Evolutionary conservation across 2,113 vertebrate genomes (phyloP).

Genomic region (Madoqua kirkii): DNA sequence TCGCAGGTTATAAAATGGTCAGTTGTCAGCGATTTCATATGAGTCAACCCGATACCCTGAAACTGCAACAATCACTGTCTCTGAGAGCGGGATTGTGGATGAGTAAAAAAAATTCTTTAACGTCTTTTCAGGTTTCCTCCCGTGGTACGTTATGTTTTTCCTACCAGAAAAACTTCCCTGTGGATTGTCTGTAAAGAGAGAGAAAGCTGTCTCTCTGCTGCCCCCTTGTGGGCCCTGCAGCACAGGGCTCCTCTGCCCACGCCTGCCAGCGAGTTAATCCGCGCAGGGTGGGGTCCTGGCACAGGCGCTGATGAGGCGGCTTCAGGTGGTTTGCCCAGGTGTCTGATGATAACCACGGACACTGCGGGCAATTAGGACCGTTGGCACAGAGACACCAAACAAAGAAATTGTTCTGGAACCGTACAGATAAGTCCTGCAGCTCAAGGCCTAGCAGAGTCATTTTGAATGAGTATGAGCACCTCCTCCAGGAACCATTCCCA

Average conservation of each 20-base stretch:
- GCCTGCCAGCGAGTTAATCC: rapidly evolving
- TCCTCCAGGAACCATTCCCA: not conserved
- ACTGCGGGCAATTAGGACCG: not conserved
- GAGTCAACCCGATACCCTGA: not conserved
- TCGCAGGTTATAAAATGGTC: not conserved
- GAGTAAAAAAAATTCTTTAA: not conserved
- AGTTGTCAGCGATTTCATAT: not conserved
- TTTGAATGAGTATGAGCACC: not conserved
- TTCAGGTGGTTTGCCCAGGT: rapidly evolving
- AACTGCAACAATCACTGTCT: not conserved
- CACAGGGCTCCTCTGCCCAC: not conserved
- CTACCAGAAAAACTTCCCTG: not conserved
- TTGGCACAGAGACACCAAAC: not conserved
- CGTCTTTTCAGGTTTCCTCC: not conserved
- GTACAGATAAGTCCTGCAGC: not conserved
- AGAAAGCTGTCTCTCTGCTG: constrained; percentile 47
- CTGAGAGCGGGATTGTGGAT: not conserved
- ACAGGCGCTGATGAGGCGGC: not conserved
- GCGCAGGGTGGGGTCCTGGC: not conserved
- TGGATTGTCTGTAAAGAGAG: not conserved
- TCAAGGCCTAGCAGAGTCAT: not conserved
- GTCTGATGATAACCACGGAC: not conserved
- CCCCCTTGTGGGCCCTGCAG: constrained; percentile 30
- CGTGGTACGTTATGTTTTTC: not conserved
- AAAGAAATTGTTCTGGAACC: not conserved